These are phyloP conservation scores for Adelosebastes latens DNA, from an alignment of 2,797 vertebrate genomes.

Conservation along the genomic window DNA sequence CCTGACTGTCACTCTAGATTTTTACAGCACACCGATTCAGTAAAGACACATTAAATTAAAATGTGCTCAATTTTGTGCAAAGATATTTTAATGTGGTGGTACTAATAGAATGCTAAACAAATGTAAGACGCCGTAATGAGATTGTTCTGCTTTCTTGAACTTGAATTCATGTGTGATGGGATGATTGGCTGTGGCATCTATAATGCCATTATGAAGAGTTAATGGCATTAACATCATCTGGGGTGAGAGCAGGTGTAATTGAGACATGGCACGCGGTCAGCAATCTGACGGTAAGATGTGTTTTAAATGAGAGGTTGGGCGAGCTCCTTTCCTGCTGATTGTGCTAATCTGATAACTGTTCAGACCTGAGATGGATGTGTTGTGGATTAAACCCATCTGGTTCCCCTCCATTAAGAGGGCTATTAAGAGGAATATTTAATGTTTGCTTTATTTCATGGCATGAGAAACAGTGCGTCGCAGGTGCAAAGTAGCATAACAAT, in stretches of 20 bases:
- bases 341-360: conserved; percentile 43
- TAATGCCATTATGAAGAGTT: conserved; percentile 35
- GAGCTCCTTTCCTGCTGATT: conserved; percentile 36
- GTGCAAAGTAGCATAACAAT: conserved; percentile 18
- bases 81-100: conserved; percentile 32
- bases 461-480: conserved; percentile 13
- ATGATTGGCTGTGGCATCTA: conserved; percentile 34
- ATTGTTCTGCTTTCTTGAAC: conserved; percentile 57
- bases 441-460: conserved; percentile 52
- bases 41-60: conserved; percentile 65
- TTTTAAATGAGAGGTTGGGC: conserved; percentile 49
- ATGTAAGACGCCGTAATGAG: conserved; percentile 39
- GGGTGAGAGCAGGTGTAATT: conserved; percentile 49
- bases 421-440: conserved; percentile 34
- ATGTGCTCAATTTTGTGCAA: conserved; percentile 32
- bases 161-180: conserved; percentile 17
- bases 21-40: conserved; percentile 39
- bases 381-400: conserved; percentile 56
- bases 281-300: conserved; percentile 33
- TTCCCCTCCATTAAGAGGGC: conserved; percentile 22
- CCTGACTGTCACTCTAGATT: conserved; percentile 21
- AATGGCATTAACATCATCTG: conserved; percentile 46
- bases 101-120: conserved; percentile 33
- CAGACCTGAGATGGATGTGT: conserved; percentile 33
- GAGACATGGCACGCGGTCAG: conserved; percentile 40